Conservation (phyloP, 2,113 vertebrate species). For the Proteles cristata region DNA sequence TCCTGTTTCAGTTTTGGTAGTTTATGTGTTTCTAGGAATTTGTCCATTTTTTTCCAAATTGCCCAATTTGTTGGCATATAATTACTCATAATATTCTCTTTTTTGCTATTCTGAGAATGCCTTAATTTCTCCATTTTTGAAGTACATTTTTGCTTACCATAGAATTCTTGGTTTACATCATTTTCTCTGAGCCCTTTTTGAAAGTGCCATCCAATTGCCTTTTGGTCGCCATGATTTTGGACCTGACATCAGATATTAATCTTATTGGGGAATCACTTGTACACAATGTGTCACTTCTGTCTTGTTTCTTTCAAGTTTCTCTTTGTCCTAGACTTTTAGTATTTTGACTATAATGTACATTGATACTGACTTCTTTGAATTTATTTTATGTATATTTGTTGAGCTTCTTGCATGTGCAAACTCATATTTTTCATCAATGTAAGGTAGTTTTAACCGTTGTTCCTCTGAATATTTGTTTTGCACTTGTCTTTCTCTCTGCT, state of each 20-base stretch:
- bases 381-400: neutral
- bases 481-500: neutral
- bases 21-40: too few species aligned
- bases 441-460: neutral
- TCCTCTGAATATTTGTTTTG: neutral
- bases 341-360: neutral
- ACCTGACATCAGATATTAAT: neutral
- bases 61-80: too few species aligned
- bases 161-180: neutral
- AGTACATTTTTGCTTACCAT: neutral
- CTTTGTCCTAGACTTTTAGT: neutral
- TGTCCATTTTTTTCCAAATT: too few species aligned
- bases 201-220: neutral
- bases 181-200: neutral
- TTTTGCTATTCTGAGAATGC: neutral
- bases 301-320: neutral
- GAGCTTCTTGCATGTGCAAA: neutral
- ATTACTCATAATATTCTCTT: neutral
- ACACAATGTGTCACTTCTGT: neutral
- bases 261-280: neutral
- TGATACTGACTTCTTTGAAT: neutral
- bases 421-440: neutral
- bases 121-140: neutral
- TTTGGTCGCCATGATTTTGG: neutral
- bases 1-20: too few species aligned